These are phyloP conservation scores for Mustela lutreola DNA, from an alignment of 2,113 vertebrate genomes.

Conservation along the genomic window DNA sequence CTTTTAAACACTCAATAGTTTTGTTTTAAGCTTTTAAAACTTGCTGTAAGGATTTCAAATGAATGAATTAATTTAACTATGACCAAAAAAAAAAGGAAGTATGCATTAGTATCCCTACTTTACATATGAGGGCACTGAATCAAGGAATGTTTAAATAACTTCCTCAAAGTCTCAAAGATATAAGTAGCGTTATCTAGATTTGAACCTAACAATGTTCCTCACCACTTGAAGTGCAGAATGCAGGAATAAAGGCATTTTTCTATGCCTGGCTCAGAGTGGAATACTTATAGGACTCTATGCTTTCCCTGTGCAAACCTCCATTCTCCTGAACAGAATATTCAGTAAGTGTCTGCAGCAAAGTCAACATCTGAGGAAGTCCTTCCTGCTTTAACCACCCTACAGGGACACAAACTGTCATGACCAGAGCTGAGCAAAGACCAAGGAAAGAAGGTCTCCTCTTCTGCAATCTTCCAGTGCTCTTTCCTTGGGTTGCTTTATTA, in stretches of 20 bases:
- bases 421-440: not conserved
- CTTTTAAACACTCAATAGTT: not conserved
- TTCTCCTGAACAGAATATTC: not conserved
- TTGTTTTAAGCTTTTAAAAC: not conserved
- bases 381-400: not conserved
- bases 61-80: not conserved
- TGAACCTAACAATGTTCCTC: not conserved
- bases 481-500: not conserved
- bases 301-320: not conserved
- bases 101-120: not conserved
- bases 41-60: not conserved
- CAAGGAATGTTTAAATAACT: not conserved
- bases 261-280: not conserved
- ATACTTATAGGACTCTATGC: not conserved
- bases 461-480: not conserved
- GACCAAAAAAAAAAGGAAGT: not conserved
- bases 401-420: not conserved
- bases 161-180: not conserved
- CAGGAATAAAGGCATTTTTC: not conserved
- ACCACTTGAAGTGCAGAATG: not conserved
- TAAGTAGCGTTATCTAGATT: not conserved
- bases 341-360: not conserved
- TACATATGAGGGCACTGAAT: not conserved
- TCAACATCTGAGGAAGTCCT: not conserved
- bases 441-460: not conserved